Evolutionary conservation across 2,888 invertebrate species (phyloP).

Genomic region (Norana najaformis): DNA sequence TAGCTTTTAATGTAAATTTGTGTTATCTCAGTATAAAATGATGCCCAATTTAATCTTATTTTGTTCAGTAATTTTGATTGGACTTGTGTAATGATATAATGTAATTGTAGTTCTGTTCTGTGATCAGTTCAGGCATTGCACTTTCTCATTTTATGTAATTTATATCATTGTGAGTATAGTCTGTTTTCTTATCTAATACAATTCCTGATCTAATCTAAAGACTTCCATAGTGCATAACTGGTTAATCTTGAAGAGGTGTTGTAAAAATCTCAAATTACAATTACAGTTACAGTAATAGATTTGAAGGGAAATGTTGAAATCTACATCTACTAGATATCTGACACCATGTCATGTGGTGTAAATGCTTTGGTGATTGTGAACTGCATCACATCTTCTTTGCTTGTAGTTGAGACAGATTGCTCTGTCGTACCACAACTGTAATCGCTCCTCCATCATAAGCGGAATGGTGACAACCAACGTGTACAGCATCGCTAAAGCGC

Average conservation of each 20-base stretch:
- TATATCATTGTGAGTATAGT: not conserved
- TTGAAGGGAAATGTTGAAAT: no score
- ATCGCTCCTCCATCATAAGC: not conserved
- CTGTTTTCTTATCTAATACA: not conserved
- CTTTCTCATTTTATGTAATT: not conserved
- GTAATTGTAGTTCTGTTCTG: not conserved
- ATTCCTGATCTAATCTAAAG: not conserved
- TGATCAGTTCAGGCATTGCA: not conserved
- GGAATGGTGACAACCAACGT: slow-evolving; percentile 17
- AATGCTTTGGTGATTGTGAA: no score
- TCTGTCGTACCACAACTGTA: slow-evolving; percentile 74
- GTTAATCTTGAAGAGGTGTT: no score
- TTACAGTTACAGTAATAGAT: no score
- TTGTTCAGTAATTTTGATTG: not conserved
- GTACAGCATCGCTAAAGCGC: not conserved
- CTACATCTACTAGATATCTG: no score
- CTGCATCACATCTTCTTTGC: not conserved
- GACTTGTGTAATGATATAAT: not conserved
- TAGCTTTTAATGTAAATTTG: not conserved
- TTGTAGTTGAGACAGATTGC: slow-evolving; percentile 75
- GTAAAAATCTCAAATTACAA: no score
- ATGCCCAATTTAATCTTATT: not conserved
- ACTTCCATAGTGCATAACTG: not conserved
- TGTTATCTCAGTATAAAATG: not conserved
- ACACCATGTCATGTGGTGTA: no score